Base-by-base conservation (phyloP, 1,140 invertebrate genomes). In the Solen grandis region DNA sequence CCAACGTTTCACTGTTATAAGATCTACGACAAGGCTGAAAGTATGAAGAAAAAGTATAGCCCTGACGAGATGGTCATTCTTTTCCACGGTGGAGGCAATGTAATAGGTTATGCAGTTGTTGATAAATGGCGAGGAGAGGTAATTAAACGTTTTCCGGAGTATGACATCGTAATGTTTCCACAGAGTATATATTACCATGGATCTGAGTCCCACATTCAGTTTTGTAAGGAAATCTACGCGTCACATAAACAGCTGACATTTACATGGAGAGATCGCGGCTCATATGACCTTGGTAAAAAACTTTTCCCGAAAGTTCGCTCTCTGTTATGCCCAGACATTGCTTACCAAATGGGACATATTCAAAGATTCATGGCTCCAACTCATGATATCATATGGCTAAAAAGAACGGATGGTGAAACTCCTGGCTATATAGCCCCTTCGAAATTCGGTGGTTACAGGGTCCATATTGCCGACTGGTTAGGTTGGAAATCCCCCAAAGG, bases 41-140 rank as follows among this genome's bases (percentile, higher is more conserved):
- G n/a, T n/a, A n/a, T n/a, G n/a, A n/a, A n/a, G 25, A 1, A 29
- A 59, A 4, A 27, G 16, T 27, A 31, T 2, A 59, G 57, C 19
- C 5, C 16, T n/a, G n/a, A n/a, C n/a, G 57, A 59, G 35, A 5
- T 59, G 10, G 3, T 59, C 2, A 59, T 59, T 59, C 5, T 59
- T 59, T 59, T 59, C 2, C 57, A 59, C 19, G 57, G 57, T 3
- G 57, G 57, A 14, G 57, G 57, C 1, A 59, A 59, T 59, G 25
- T 59, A 3, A 59, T 59, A 59, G 57, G 57, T 5, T 59, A 3
- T 3, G 5, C 29, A 2, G 10, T 10, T 4, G 25, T 4, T 27
- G 57, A 59, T 29, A 2, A 27, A 2, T 31, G 4, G 57, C 57
- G 57, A 5, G 8, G 10, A 27, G 25, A 8, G 5, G 57, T 5